A percentile compares a stretch with the other conserved stretches of the same genome.
Conservation (phyloP, 2,888 invertebrate species). For the Eilema caniola region DNA sequence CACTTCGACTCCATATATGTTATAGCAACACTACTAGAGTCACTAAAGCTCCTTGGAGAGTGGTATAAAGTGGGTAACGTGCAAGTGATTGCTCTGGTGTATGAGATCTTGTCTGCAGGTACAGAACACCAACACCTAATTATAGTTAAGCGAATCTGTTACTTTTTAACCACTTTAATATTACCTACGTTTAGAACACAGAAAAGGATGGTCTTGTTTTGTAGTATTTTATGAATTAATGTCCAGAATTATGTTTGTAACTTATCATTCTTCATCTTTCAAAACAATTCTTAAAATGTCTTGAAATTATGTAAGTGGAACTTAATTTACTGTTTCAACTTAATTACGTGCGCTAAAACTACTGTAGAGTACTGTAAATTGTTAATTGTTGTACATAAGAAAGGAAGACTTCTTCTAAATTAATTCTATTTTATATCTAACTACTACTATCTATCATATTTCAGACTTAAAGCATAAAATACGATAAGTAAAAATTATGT, state of each 20-base stretch:
- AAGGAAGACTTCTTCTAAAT: too few relatives aligned
- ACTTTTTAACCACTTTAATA: not conserved
- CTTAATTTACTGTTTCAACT: too few relatives aligned
- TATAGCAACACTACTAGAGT: not conserved
- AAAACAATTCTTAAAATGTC: too few relatives aligned
- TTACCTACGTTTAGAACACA: not conserved
- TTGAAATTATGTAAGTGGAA: too few relatives aligned
- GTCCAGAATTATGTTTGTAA: too few relatives aligned
- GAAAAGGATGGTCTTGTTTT: not conserved
- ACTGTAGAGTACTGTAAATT: too few relatives aligned
- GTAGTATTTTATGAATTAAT: not conserved
- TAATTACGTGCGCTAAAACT: too few relatives aligned
- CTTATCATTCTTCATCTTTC: too few relatives aligned
- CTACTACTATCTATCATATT: too few relatives aligned
- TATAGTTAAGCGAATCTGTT: not conserved
- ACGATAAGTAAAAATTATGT: not conserved
- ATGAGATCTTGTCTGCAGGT: not conserved
- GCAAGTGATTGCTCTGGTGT: not conserved
- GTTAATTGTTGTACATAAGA: too few relatives aligned
- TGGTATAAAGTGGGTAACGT: not conserved
- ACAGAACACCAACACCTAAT: not conserved
- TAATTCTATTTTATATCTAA: too few relatives aligned
- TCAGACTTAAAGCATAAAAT: too few relatives aligned
- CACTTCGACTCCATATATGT: not conserved
- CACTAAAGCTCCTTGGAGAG: not conserved